Percentiles rank a stretch among this genome's conserved stretches.
Conservation (phyloP, 2,113 vertebrate species). For the Eupsittula cactorum region DNA sequence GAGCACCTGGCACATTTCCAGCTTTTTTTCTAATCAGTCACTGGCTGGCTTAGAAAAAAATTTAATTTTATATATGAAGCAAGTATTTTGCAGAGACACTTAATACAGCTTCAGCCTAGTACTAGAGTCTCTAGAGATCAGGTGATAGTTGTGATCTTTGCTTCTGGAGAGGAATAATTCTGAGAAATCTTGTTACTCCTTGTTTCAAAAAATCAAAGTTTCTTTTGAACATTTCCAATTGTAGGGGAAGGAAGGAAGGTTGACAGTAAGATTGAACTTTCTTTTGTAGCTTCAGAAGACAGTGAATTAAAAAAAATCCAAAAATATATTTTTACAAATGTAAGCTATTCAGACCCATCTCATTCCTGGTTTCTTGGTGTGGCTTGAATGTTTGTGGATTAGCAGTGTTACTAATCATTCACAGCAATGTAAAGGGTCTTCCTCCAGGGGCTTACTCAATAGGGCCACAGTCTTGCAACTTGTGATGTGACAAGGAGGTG, state of each 20-base stretch:
- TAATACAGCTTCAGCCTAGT: neutral
- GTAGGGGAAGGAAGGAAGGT: neutral
- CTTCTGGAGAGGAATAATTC: neutral
- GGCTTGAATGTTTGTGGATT: neutral
- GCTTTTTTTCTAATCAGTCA: neutral
- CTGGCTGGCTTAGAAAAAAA: neutral
- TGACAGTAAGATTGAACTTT: neutral
- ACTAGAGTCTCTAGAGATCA: neutral
- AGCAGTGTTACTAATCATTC: neutral
- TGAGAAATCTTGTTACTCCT: neutral
- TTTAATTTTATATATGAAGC: neutral
- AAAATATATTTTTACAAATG: rapidly evolving
- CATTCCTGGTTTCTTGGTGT: neutral
- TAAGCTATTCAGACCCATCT: neutral
- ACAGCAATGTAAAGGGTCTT: rapidly evolving
- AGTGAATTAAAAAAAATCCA: neutral
- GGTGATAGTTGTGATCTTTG: neutral
- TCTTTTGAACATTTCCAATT: neutral
- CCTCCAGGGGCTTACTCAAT: neutral
- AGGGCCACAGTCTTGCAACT: neutral
- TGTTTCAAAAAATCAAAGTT: neutral
- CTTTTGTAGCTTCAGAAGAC: neutral
- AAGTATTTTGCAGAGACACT: neutral
- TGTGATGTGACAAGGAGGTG: neutral
- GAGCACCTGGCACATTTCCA: neutral